These are phyloP conservation scores for Conops quadrifasciatus DNA, from an alignment of 2,888 invertebrate species.

Conservation along the genomic window DNA sequence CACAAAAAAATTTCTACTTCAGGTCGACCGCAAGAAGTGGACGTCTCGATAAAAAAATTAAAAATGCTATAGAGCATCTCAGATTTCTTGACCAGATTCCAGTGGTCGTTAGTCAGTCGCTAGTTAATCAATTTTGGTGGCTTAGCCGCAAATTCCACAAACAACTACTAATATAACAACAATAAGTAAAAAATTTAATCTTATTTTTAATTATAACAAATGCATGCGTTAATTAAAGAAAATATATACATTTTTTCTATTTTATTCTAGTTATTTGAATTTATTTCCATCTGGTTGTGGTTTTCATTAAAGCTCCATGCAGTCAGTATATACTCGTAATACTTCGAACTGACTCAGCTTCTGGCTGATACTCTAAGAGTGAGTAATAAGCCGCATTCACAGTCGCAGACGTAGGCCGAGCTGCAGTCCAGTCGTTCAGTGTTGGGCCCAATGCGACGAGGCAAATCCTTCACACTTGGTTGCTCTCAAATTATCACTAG, in stretches of 20 bases:
- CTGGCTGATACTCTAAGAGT: neutral
- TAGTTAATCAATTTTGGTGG: slow-evolving; percentile 12
- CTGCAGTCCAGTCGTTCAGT: slow-evolving; percentile 15
- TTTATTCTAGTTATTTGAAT: slow-evolving; percentile 15
- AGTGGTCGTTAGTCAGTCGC: neutral
- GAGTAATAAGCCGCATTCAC: slow-evolving; percentile 22
- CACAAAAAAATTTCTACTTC: neutral
- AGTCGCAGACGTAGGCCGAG: neutral
- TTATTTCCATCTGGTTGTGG: slow-evolving; percentile 25
- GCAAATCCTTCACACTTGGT: slow-evolving; percentile 63
- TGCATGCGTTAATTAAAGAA: slow-evolving; percentile 6
- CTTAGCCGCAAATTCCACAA: neutral
- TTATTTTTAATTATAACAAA: neutral
- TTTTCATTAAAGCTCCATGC: neutral
- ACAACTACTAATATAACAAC: neutral
- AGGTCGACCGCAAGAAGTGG: neutral
- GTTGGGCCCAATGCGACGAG: slow-evolving; percentile 31
- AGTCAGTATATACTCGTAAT: neutral
- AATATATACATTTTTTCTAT: neutral
- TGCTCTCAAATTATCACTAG: slow-evolving; percentile 51
- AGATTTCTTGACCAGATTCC: slow-evolving; percentile 10
- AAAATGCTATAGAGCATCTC: neutral
- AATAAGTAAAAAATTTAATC: neutral
- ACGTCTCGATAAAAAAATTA: neutral
- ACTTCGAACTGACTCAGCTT: neutral